These are phyloP conservation scores for Drosophila mimica DNA, from an alignment of 2,888 invertebrate species.

Conservation along the genomic window DNA sequence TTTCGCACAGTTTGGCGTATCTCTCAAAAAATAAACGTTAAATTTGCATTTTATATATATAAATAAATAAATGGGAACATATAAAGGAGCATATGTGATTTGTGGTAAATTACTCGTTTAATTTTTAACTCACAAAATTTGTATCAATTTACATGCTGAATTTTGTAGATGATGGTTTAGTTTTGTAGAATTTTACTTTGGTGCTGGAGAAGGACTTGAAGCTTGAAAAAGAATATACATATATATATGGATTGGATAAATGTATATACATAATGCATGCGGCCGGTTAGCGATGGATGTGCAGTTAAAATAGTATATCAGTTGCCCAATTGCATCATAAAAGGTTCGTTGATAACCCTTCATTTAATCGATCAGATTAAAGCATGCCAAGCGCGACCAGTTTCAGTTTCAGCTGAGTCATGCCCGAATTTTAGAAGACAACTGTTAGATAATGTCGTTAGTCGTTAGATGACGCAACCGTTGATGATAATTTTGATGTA, in stretches of 20 bases:
- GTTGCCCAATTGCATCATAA: not conserved
- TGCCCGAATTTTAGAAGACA: slow-evolving; percentile 12
- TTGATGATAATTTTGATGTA: slow-evolving; percentile 17
- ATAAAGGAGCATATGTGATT: not conserved
- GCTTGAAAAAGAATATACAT: slow-evolving; percentile 40
- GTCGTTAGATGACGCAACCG: not conserved
- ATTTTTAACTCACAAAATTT: slow-evolving; percentile 36
- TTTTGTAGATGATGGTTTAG: slow-evolving; percentile 24
- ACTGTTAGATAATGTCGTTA: slow-evolving; percentile 6
- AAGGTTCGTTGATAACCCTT: not conserved
- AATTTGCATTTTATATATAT: not conserved
- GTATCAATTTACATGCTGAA: slow-evolving; percentile 2
- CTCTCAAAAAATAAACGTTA: not conserved
- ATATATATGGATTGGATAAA: not conserved
- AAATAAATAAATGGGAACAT: slow-evolving; percentile 2
- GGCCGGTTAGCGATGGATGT: not conserved
- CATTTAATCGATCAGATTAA: not conserved
- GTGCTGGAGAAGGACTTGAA: slow-evolving; percentile 72
- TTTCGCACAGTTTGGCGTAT: not conserved
- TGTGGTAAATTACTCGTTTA: slow-evolving; percentile 2
- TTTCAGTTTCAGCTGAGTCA: slow-evolving; percentile 27
- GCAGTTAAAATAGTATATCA: not conserved
- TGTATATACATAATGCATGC: slow-evolving; percentile 3
- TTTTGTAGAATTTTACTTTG: slow-evolving; percentile 77
- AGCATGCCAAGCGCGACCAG: slow-evolving; percentile 14